Evolutionary conservation across 2,113 vertebrate species (phyloP).

Genomic region (Coptodon bakossiorum): DNA sequence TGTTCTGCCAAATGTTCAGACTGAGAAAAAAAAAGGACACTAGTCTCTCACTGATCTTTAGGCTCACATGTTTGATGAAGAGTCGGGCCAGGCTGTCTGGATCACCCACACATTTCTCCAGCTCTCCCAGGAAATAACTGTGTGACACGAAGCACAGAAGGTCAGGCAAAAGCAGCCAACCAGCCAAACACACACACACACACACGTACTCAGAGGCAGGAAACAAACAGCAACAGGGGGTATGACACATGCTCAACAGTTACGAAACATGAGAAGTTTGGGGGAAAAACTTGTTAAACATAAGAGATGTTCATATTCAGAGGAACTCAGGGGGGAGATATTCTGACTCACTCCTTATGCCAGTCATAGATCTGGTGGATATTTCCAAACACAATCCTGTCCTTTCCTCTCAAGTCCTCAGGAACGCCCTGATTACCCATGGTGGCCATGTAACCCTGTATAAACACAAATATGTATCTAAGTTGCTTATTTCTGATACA

Average conservation of each 20-base stretch:
- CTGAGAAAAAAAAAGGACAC: background rate
- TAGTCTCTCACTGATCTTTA: background rate
- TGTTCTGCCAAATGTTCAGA: background rate
- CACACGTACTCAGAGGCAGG: background rate
- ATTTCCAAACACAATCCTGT: constrained; percentile 89
- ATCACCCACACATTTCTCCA: constrained; percentile 79
- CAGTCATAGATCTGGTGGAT: constrained; percentile 90
- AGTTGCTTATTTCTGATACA: background rate
- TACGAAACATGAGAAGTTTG: background rate
- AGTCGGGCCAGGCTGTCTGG: constrained; percentile 82
- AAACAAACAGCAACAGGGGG: background rate
- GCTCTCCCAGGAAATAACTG: constrained; percentile 84
- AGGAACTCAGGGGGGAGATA: background rate
- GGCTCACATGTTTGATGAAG: constrained; percentile 88
- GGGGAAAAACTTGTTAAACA: background rate
- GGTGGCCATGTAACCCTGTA: constrained; percentile 81
- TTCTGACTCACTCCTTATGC: constrained; percentile 82
- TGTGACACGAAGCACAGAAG: background rate
- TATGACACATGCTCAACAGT: background rate
- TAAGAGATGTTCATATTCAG: background rate
- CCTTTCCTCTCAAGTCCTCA: constrained; percentile 82
- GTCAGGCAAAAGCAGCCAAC: background rate
- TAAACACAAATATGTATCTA: background rate
- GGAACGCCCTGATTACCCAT: constrained; percentile 80
- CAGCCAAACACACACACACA: background rate